Base-by-base conservation (phyloP, 2,888 invertebrate genomes). In the Temnothorax ravouxi region DNA sequence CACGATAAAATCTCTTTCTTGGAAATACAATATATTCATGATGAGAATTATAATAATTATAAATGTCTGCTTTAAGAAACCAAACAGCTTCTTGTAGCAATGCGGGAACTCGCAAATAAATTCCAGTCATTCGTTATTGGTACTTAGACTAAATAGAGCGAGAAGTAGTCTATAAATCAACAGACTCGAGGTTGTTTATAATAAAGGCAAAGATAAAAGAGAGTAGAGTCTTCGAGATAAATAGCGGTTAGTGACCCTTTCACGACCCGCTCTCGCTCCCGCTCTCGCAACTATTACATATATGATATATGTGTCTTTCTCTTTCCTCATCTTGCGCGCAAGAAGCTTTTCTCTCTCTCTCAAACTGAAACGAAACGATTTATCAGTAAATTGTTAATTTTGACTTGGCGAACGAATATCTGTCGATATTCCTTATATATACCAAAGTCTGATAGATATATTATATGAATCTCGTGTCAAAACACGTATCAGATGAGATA, bases 231-330 rank as follows among this genome's bases (percentile, higher is more conserved):
- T 61, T 44, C 71, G 89, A 91, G 93, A 94, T 93, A 92, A 93
- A 92, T 89, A 87, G 90, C 90, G 93, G 92, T 93, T 93, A 92
- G 88, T 91, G 93, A 93, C 93, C 92, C 85, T 86, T 71, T 62
- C 81, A 18, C 50, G 61, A 76, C 21, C 13, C 41, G 25, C 44
- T 47, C 47, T 62, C 61, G 29, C 77, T 38, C 52, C 41, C 15
- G 13, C 29, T 15, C 59, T 11, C 64, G 44, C 21, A 47, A 47
- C 72, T 59, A 25, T 13, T 41, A 18, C 38, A 21, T 50, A 44
- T 50, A 41, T 69, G 34, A 29, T 50, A 41, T 69, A 47, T 61
- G 34, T 38, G 4, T 72, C 52, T 61, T 15, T 47, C 44, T 61
- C 38, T 71, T 62, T 71, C 61, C 34, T n/a, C 59, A 25, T 83